phyloP scores from a whole-genome alignment of 2,797 vertebrate genomes.

The Tachyglossus aculeatus region DNA sequence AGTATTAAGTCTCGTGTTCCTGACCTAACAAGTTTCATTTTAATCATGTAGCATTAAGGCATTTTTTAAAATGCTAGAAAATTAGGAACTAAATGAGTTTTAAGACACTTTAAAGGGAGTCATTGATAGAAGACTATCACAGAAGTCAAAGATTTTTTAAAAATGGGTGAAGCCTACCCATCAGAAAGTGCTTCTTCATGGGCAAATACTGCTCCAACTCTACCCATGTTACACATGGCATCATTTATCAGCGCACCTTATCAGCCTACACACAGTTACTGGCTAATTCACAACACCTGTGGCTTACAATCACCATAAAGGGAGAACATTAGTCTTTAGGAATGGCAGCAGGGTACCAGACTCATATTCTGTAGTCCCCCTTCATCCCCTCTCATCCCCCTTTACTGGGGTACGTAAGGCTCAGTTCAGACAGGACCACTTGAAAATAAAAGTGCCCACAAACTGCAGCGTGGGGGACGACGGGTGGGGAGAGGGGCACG shows the following conservation, averaged over 20 bases:
- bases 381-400: too few species aligned
- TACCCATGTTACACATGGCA: not conserved
- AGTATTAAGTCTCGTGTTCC: not conserved
- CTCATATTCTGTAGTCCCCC: too few species aligned
- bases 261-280: conserved; percentile 2
- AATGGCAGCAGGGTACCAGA: not conserved
- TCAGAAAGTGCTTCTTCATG: conserved; percentile 41
- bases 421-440: too few species aligned
- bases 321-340: not conserved
- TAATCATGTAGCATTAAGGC: conserved; percentile 66
- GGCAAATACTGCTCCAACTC: conserved; percentile 10
- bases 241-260: not conserved
- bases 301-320: not conserved
- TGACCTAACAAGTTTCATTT: conserved; percentile 8
- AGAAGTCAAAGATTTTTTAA: conserved; percentile 47
- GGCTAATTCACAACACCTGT: not conserved
- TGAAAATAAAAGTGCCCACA: too few species aligned
- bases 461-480: too few species aligned
- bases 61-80: conserved; percentile 45
- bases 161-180: conserved; percentile 18
- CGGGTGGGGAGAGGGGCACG: too few species aligned
- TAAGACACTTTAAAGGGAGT: conserved; percentile 68
- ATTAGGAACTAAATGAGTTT: conserved; percentile 39
- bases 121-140: conserved; percentile 37
- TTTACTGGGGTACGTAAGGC: too few species aligned